Conservation (phyloP, 1,140 invertebrate species). For the Watersipora subatra region DNA sequence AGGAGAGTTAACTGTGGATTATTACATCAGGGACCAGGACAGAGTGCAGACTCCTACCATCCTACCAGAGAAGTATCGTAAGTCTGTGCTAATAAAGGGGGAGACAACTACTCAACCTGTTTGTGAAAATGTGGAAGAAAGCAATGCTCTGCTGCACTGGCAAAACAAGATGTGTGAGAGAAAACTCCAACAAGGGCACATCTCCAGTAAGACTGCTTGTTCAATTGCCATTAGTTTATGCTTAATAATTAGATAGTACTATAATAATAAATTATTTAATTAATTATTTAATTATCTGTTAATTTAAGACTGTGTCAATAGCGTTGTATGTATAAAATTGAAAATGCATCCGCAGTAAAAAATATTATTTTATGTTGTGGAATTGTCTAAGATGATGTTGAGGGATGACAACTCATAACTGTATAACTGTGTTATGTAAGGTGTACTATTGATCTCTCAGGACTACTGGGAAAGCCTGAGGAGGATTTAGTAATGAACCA, state of each 20-base stretch:
- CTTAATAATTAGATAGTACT: too few species aligned
- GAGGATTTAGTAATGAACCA: constrained; percentile 36
- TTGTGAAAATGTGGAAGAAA: constrained; percentile 15
- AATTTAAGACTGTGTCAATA: too few species aligned
- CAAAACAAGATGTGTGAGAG: constrained; percentile 33
- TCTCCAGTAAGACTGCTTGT: constrained; percentile 39
- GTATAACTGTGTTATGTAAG: too few species aligned
- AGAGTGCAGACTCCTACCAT: not conserved
- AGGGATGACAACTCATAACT: too few species aligned
- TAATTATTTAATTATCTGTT: too few species aligned
- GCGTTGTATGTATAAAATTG: too few species aligned
- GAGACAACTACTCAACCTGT: constrained; percentile 1
- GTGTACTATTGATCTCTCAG: constrained; percentile 16
- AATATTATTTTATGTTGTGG: too few species aligned
- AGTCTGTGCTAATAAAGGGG: not conserved
- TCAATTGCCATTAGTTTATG: too few species aligned
- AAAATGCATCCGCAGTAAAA: too few species aligned
- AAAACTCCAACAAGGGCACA: constrained; percentile 32
- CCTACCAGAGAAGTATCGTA: not conserved
- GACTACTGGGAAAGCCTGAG: constrained; percentile 30
- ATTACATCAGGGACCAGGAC: not conserved
- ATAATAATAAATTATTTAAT: too few species aligned
- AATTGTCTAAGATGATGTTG: too few species aligned
- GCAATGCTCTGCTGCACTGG: constrained; percentile 37
- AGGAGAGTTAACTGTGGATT: not conserved